Base-by-base conservation (phyloP, 2,113 vertebrate species). In the Vicugna pacos region DNA sequence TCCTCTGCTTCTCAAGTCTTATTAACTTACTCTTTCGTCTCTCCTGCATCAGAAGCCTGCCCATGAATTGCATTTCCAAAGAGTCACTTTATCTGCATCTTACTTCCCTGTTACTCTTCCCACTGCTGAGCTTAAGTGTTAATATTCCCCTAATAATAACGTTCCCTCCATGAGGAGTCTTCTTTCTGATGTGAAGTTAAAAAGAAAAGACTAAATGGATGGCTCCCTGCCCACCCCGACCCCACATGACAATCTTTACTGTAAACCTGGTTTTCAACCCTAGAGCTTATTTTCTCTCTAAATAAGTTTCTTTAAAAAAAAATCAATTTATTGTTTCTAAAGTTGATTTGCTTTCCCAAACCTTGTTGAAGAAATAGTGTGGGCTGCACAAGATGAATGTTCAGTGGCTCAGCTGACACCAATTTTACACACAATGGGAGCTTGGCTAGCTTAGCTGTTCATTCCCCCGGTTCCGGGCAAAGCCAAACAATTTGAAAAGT, bases 301-400 rank as follows among this genome's bases (percentile, higher is more conserved):
- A 65, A 85, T 86, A 87, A 58, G n/a, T 97, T 93, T 91, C 86
- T 94, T 93, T 64, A 28, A 42, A 84, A 90, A 92, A 97, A 91
- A 52, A 50, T 94, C 8, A 82, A 85, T 97, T 77, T 89, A 19
- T 54, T 94, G 70, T 72, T 95, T 96, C 81, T 96, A 75, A 95
- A 12, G 89, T 52, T 93, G 62, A 91, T 95, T 94, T 91, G 4
- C 76, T 97, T 98, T 97, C 76, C 58, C 97, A 97, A 97, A 28
- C 20, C 62, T 93, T 94, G 8, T 83, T 85, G 92, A 94, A 97
- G 60, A 95, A 76, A 38, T 30, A 90, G 8, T 19, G 32, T 8
- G 1, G 67, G 10, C 76, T 75, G 42, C 22, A 28, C 30, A 75
- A 91, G 62, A 92, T 38, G 2, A 67, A 75, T 35, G 58, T 11